These are phyloP conservation scores for Sitta carolinensis DNA, from an alignment of 2,797 vertebrate species.

Conservation along the genomic window DNA sequence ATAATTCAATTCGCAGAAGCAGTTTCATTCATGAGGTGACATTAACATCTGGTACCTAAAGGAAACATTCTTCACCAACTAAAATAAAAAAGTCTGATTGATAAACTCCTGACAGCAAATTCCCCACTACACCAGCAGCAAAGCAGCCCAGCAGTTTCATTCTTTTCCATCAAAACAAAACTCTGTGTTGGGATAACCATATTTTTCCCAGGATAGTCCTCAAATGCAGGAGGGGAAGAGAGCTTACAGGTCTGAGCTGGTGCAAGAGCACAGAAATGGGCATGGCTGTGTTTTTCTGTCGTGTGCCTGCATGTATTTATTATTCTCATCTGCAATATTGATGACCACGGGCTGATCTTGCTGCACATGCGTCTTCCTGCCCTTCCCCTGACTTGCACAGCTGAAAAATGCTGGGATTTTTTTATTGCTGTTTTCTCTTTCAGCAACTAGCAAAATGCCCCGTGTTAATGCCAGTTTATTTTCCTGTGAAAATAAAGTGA, in stretches of 20 bases:
- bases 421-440: background rate
- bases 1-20: background rate
- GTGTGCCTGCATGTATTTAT: background rate
- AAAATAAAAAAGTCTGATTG: background rate
- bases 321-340: constrained; percentile 30
- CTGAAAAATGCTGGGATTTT: background rate
- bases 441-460: background rate
- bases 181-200: background rate
- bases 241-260: background rate
- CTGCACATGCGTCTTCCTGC: background rate
- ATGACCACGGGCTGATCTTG: background rate
- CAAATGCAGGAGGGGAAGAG: fast-evolving
- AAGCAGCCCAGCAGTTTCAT: background rate
- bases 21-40: background rate
- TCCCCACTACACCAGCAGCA: fast-evolving
- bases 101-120: background rate
- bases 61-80: background rate
- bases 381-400: background rate
- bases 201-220: background rate
- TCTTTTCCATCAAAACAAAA: background rate
- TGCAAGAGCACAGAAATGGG: background rate
- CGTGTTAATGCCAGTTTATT: background rate
- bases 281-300: fast-evolving
- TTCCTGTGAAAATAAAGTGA: background rate
- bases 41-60: constrained; percentile 35